These are phyloP conservation scores for Drosophila peninsularis DNA, from an alignment of 2,888 invertebrate genomes.

Conservation along the genomic window DNA sequence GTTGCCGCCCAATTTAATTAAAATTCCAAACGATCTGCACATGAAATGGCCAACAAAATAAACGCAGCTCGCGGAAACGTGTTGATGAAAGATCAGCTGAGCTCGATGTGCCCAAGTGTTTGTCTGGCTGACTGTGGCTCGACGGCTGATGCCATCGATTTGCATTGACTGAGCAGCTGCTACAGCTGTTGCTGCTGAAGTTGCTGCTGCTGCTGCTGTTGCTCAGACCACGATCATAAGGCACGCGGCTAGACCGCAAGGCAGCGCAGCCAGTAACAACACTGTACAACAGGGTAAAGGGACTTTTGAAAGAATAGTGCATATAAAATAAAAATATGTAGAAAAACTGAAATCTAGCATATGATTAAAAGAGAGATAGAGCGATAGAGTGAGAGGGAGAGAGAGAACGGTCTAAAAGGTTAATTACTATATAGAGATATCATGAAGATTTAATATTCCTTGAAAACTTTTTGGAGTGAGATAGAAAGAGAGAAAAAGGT, in stretches of 20 bases:
- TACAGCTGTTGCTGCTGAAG: not conserved
- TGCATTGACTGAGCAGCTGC: conserved; percentile 53
- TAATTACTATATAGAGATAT: too few relatives aligned
- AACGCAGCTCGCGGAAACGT: conserved; percentile 62
- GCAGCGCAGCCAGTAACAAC: conserved; percentile 11
- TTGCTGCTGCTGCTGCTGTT: not conserved
- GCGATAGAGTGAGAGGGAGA: not conserved
- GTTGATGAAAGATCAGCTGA: conserved; percentile 75
- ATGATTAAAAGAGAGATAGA: not conserved
- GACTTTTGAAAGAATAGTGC: too few relatives aligned
- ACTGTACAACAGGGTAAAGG: conserved; percentile 27
- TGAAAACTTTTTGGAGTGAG: too few relatives aligned
- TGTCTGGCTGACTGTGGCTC: conserved; percentile 7
- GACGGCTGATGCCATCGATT: conserved; percentile 56
- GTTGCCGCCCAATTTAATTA: conserved; percentile 83
- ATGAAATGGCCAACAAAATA: conserved; percentile 52
- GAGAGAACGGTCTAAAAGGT: not conserved
- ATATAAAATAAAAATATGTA: not conserved
- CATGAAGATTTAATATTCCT: too few relatives aligned
- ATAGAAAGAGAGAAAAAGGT: too few relatives aligned
- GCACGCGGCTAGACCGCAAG: conserved; percentile 68
- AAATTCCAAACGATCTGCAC: conserved; percentile 81
- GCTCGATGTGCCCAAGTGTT: conserved; percentile 10
- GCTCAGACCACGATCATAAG: conserved; percentile 50
- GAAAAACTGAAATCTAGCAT: not conserved